These are phyloP conservation scores for Notarius lentiginosus DNA, from an alignment of 2,113 vertebrate species.

Conservation along the genomic window DNA sequence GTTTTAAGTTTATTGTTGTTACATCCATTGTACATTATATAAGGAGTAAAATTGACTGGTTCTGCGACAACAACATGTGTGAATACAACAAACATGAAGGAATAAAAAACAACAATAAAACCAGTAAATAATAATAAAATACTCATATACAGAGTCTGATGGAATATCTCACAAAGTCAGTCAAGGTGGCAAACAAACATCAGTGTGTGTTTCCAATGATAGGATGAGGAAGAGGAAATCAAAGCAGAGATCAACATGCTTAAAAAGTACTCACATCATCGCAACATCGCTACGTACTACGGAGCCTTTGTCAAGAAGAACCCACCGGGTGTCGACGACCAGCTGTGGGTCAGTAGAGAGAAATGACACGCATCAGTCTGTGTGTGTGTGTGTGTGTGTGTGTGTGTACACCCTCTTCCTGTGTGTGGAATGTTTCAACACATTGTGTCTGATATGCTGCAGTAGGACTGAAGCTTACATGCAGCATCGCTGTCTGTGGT, in stretches of 20 bases:
- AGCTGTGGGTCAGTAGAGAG: conserved; percentile 83
- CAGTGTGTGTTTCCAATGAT: conserved; percentile 50
- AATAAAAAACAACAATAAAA: too few species aligned
- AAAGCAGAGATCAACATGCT: conserved; percentile 99
- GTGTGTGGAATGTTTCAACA: neutral
- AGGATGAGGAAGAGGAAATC: conserved; percentile 99
- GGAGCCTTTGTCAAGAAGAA: conserved; percentile 99
- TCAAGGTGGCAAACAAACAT: neutral
- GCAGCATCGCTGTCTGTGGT: conserved; percentile 30
- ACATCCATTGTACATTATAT: too few species aligned
- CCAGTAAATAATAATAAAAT: too few species aligned
- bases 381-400: conserved; percentile 32
- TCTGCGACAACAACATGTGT: too few species aligned
- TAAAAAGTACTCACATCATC: conserved; percentile 98
- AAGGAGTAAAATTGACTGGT: too few species aligned
- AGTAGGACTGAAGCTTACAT: neutral
- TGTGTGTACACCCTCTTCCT: conserved; percentile 3
- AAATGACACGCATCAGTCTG: neutral
- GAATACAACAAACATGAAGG: too few species aligned
- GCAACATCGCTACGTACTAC: conserved; percentile 92
- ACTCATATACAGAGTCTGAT: neutral
- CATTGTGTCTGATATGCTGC: neutral
- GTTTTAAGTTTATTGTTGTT: too few species aligned
- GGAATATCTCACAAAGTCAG: neutral
- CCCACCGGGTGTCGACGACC: conserved; percentile 95